Base-by-base conservation (phyloP, 2,113 vertebrate species). In the Pimephales promelas region DNA sequence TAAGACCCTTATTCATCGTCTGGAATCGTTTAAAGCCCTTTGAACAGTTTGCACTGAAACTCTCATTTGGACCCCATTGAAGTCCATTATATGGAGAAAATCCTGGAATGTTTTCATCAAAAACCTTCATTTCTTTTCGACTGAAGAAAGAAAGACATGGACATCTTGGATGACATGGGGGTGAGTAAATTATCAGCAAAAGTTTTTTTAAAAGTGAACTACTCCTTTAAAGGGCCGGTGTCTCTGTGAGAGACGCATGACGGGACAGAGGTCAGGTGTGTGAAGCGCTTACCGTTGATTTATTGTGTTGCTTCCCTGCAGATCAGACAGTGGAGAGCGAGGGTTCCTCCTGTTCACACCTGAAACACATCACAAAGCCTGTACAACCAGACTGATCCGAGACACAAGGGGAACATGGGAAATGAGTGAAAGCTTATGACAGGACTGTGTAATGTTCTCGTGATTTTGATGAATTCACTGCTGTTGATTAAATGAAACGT, bases 241-340 rank as follows among this genome's bases (percentile, higher is more conserved):
- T 43, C n/a, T 24, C 36, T 72, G 13, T 26, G 31, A 22, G 22
- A 5, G 10, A n/a, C 22, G n/a, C 49, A n/a, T 20, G 68, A 71
- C 34, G 14, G n/a, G 36, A 14, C 2, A 10, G 68, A 45, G 26
- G 49, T 74, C 22, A 22, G 52, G 13, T 22, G 70, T 22, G 70
- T n/a, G 74, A 76, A 16, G 8, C 16, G 90, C 97, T 95, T 93
- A 99, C 98, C 96, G 90, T 71, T 95, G 94, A 0, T 70, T 70
- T 91, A 91, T 78, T 91, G 95, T 88, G 87, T 98, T 99, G 91
- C 92, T 95, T 72, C 97, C 97, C 87, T 98, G 98, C 26, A 98
- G 95, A 92, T 98, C 96, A 2, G 98, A 98, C 80, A 98, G 95
- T 0, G 96, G 97, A 0, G 95, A 95, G 22, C 97, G 94, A 0